Evolutionary conservation across 1,140 invertebrate genomes (phyloP).

Genomic region (Phymastichus coffea): DNA sequence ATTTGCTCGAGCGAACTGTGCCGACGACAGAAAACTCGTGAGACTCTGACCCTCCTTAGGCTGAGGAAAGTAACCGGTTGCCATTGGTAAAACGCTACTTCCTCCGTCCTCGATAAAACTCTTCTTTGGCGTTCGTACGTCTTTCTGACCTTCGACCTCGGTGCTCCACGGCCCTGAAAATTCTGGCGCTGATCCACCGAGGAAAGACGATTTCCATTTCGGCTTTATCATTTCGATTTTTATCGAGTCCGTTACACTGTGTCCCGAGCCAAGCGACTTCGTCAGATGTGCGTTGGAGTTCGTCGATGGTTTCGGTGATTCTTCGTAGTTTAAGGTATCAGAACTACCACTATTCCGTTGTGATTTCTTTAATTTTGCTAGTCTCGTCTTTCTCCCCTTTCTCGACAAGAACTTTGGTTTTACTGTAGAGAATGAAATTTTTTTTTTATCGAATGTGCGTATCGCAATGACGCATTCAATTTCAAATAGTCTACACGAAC

Average conservation of each 20-base stretch:
- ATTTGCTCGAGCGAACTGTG: conserved; percentile 69
- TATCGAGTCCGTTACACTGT: conserved; percentile 6
- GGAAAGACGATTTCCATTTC: conserved; percentile 31
- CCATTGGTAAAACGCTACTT: conserved; percentile 60
- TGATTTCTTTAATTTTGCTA: conserved; percentile 8
- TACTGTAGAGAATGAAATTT: not conserved
- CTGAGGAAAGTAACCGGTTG: conserved; percentile 62
- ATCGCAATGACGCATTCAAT: not conserved
- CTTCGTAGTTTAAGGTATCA: conserved; percentile 35
- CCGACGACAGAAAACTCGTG: conserved; percentile 71
- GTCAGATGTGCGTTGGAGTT: not conserved
- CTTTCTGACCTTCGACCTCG: conserved; percentile 57
- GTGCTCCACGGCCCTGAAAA: conserved; percentile 40
- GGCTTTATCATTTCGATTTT: conserved; percentile 3
- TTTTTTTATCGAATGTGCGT: conserved; percentile 2
- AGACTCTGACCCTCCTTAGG: conserved; percentile 74
- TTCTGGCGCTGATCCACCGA: conserved; percentile 44
- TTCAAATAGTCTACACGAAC: conserved; percentile 1
- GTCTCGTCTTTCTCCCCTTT: conserved; percentile 23
- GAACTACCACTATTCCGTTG: conserved; percentile 29
- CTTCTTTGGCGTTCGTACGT: conserved; percentile 59
- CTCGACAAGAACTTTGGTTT: not conserved
- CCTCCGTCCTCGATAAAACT: conserved; percentile 67
- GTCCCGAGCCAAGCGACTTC: not conserved
- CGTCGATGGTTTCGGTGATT: conserved; percentile 1